Percentiles rank a stretch among this genome's conserved stretches.
Evolutionary conservation across 2,888 invertebrate genomes (phyloP).

Genomic region (Oligia strigilis): DNA sequence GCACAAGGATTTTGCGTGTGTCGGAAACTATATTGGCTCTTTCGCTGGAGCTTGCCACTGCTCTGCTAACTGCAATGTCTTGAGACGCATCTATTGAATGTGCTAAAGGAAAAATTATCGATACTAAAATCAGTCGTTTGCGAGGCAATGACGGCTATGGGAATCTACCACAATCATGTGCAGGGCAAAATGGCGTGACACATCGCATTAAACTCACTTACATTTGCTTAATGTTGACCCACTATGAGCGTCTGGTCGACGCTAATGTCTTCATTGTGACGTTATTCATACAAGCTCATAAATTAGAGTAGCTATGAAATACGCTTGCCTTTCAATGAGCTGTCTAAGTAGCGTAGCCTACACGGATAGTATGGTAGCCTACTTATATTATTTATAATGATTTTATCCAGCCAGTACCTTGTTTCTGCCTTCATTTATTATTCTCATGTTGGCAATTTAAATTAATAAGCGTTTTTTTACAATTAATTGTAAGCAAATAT

Average conservation of each 20-base stretch:
- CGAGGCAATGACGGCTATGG: too few relatives aligned
- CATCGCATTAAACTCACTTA: too few relatives aligned
- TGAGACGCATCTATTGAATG: neutral
- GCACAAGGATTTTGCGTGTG: neutral
- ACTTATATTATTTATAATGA: neutral
- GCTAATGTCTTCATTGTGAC: neutral
- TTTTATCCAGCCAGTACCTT: neutral
- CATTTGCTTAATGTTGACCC: neutral
- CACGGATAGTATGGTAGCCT: too few relatives aligned
- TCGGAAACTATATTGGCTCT: neutral
- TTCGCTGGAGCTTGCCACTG: neutral
- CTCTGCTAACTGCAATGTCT: neutral
- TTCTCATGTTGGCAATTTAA: neutral
- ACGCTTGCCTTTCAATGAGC: too few relatives aligned
- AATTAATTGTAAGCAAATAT: constrained; percentile 1
- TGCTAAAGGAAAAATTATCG: neutral
- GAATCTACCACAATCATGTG: neutral
- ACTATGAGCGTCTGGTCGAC: neutral
- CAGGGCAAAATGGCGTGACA: neutral
- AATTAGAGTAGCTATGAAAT: too few relatives aligned
- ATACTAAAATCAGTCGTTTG: neutral
- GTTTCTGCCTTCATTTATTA: neutral
- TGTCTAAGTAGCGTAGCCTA: too few relatives aligned
- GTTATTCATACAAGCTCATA: neutral
- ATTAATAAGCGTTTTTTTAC: neutral